Evolutionary conservation across 1,140 invertebrate genomes (phyloP).

Genomic region (Nephotettix cincticeps): DNA sequence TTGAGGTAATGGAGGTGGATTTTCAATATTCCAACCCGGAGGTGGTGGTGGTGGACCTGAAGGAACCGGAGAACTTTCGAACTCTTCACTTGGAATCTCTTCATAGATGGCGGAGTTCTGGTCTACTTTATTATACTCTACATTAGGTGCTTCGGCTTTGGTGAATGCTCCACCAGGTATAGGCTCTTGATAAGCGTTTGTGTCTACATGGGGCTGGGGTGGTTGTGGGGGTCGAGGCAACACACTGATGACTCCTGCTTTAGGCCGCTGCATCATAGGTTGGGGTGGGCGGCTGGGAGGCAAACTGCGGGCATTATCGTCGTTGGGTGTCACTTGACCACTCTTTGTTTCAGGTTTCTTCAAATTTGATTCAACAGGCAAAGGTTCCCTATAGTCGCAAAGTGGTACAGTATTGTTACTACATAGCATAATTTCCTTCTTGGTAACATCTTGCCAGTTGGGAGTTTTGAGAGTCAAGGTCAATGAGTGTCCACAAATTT

Average conservation of each 20-base stretch:
- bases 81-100: constrained; percentile 43
- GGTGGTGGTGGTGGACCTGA: constrained; percentile 47
- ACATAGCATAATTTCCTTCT: constrained; percentile 79
- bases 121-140: constrained; percentile 1
- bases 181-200: constrained; percentile 32
- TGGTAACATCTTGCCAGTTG: constrained; percentile 77
- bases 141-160: constrained; percentile 24
- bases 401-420: constrained; percentile 79
- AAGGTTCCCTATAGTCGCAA: constrained; percentile 49
- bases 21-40: constrained; percentile 32
- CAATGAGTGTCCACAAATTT: constrained; percentile 59
- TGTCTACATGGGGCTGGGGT: constrained; percentile 13
- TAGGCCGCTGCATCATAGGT: constrained; percentile 31
- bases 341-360: constrained; percentile 55
- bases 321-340: constrained; percentile 47
- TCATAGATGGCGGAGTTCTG: constrained; percentile 45
- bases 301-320: constrained; percentile 40
- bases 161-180: constrained; percentile 21
- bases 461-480: constrained; percentile 77
- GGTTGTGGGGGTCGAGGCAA: constrained; percentile 42
- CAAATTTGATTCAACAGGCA: constrained; percentile 29
- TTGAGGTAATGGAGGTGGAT: constrained; percentile 26
- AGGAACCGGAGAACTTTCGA: constrained; percentile 40
- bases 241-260: constrained; percentile 48
- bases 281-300: constrained; percentile 42